phyloP scores from a whole-genome alignment of 2,797 vertebrate genomes.

The Anomalospiza imberbis region DNA sequence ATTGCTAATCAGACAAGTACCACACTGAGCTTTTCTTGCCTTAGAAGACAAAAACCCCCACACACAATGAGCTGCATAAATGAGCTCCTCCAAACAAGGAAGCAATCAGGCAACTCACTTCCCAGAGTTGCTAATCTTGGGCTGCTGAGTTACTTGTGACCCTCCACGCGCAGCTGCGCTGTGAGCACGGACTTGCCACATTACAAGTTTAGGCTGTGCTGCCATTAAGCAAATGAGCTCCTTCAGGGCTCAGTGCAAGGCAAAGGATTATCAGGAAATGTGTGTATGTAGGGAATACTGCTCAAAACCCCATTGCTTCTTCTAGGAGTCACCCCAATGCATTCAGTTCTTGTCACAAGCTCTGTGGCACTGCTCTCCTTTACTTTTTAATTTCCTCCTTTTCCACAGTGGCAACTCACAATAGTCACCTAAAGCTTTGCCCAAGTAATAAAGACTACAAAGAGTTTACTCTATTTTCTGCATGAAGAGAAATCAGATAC shows the following conservation, averaged over 20 bases:
- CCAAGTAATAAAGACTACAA: constrained; percentile 45
- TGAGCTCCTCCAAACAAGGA: constrained; percentile 45
- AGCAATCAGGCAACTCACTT: constrained; percentile 44
- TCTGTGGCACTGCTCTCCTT: background rate
- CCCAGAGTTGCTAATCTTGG: constrained; percentile 39
- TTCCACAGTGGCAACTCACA: background rate
- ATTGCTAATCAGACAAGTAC: constrained; percentile 53
- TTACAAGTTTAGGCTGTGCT: background rate
- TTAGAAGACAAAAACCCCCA: constrained; percentile 44
- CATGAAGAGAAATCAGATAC: constrained; percentile 44
- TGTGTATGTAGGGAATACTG: background rate
- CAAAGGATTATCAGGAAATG: background rate
- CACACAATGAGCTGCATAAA: constrained; percentile 19
- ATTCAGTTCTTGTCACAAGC: background rate
- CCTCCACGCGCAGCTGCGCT: background rate
- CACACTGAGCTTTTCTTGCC: constrained; percentile 43
- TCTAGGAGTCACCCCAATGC: background rate
- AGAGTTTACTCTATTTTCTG: constrained; percentile 61
- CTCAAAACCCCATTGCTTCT: background rate
- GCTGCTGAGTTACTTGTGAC: background rate
- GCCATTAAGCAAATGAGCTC: background rate
- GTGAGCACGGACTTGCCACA: background rate
- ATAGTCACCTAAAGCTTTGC: constrained; percentile 1
- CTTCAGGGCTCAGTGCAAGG: background rate
- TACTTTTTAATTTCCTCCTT: constrained; percentile 45